Conservation (phyloP, 2,797 vertebrate species). For the Notoglanidium macrostoma region DNA sequence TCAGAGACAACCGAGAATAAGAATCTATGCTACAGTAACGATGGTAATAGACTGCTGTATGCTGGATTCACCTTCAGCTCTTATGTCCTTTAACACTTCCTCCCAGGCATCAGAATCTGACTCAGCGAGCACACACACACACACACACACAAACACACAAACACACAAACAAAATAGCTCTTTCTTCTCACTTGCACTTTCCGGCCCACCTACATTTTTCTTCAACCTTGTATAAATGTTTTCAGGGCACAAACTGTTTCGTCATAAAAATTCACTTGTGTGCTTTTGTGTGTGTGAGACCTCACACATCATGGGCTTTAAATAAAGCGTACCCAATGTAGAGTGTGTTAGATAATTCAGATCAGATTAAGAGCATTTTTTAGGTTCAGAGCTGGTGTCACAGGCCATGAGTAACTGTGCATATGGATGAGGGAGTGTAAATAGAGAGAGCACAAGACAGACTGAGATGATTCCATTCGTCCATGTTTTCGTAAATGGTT, state of each 20-base stretch:
- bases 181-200: neutral
- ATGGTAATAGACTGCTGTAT: neutral
- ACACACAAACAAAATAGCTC: neutral
- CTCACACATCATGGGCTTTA: neutral
- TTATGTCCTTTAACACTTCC: slow-evolving; percentile 33
- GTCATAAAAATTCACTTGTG: neutral
- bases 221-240: slow-evolving; percentile 24
- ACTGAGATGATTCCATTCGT: neutral
- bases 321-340: neutral
- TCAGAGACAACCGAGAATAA: neutral
- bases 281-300: neutral
- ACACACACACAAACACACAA: slow-evolving; percentile 26
- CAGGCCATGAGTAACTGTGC: neutral
- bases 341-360: neutral
- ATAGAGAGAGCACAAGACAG: neutral
- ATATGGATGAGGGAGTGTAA: neutral
- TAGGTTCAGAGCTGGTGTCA: neutral
- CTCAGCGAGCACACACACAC: slow-evolving; percentile 26
- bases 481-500: neutral
- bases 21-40: neutral
- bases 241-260: neutral
- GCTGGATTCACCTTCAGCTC: slow-evolving; percentile 42
- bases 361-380: neutral
- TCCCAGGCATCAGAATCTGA: slow-evolving; percentile 28
- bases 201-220: neutral